Evolutionary conservation across 2,113 vertebrate species (phyloP), one percentile per base, ranked within the genome.

Genomic region (Trachemys scripta): DNA sequence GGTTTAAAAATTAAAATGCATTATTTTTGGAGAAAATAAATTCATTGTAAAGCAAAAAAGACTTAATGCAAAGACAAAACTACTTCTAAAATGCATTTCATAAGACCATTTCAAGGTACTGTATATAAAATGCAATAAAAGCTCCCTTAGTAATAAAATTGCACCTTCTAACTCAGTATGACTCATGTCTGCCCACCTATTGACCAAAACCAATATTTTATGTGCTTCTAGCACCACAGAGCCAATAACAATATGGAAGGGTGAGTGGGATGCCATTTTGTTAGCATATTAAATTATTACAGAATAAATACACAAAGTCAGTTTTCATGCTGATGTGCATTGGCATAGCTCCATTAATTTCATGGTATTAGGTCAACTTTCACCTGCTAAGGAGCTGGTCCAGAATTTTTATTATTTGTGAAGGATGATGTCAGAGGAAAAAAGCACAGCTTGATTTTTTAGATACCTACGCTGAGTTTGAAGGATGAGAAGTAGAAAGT

Each of bases 1-100:
- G 8, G 17, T 20, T 84, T 82, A 88, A 79, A 88, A 79, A 42
- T 85, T 88, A 22, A 95, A 95, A 95, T 89, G 65, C 10, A 54
- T 69, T 49, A 17, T 1, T 79, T 90, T 76, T 49, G 11, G 35
- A 53, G 84, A 82, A 82, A 49, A 38, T 9, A 29, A 2, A 45
- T 35, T 45, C 62, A 20, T 27, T 53, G 1, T 29, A 56, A 93
- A 90, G 3, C 27, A 59, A 75, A 24, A 19, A 76, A 80, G 8
- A 75, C 51, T 10, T 10, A 93, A 76, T 22, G 14, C 1, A 91
- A 20, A 54, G n/a, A 7, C 12, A 57, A n/a, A 85, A 78, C 49
- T 27, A 19, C 9, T 85, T 83, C 75, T 11, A 65, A 38, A 38
- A 72, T 38, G 12, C 1, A 31, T 89, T 88, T 80, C 3, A 19